Conservation (phyloP, 2,113 vertebrate genomes). For the Nibea albiflora region DNA sequence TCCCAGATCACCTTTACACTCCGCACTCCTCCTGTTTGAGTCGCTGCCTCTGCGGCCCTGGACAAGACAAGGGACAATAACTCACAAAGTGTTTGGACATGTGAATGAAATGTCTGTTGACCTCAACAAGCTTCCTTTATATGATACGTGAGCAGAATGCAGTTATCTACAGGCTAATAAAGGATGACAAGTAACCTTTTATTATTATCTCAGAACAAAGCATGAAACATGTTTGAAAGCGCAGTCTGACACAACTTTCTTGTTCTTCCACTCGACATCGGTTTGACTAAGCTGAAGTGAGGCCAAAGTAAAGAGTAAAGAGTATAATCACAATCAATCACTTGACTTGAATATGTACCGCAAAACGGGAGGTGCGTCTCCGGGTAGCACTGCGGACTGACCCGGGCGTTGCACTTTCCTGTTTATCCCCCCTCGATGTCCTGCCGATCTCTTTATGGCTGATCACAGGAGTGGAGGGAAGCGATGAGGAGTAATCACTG, state of each 20-base stretch:
- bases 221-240: background rate
- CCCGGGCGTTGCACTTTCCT: constrained; percentile 86
- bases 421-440: constrained; percentile 83
- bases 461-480: constrained; percentile 95
- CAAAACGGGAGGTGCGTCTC: constrained; percentile 89
- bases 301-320: background rate
- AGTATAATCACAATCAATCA: background rate
- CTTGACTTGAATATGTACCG: constrained; percentile 74
- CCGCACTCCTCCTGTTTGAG: constrained; percentile 91
- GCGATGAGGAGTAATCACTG: constrained; percentile 95
- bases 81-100: constrained; percentile 1
- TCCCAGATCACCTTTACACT: constrained; percentile 89
- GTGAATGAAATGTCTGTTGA: background rate
- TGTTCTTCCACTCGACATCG: background rate
- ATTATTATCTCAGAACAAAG: background rate
- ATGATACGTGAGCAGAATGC: background rate
- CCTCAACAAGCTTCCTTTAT: background rate
- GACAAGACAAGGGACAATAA: constrained; percentile 65
- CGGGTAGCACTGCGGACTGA: constrained; percentile 89
- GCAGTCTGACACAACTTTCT: background rate
- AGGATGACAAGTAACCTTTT: background rate
- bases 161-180: background rate
- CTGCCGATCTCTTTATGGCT: constrained; percentile 92
- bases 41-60: constrained; percentile 94
- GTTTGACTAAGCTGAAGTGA: background rate